Evolutionary conservation across 2,888 invertebrate species (phyloP).

Genomic region (Phalera bucephala): DNA sequence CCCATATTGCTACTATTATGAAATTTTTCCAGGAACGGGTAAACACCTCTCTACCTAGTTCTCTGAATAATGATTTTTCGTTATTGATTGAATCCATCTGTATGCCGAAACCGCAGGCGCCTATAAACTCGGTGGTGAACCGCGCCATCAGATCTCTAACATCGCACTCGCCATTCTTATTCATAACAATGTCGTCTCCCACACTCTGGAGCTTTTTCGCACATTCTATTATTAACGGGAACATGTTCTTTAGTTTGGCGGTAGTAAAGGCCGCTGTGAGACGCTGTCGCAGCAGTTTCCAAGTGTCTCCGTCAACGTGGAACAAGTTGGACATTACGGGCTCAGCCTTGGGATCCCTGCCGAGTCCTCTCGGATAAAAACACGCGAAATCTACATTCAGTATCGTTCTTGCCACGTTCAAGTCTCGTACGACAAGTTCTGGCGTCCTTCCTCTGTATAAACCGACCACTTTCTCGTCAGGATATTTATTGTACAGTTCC

Average conservation of each 20-base stretch:
- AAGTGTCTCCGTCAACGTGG: slow-evolving; percentile 54
- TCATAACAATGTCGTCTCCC: slow-evolving; percentile 35
- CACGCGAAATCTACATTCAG: slow-evolving; percentile 50
- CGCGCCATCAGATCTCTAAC: slow-evolving; percentile 55
- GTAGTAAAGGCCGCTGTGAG: slow-evolving; percentile 47
- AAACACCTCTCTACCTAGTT: too few relatives aligned
- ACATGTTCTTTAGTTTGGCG: slow-evolving; percentile 63
- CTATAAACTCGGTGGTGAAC: slow-evolving; percentile 59
- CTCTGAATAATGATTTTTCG: slow-evolving; percentile 17
- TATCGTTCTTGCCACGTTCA: slow-evolving; percentile 48
- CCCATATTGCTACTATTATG: too few relatives aligned
- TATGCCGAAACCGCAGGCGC: slow-evolving; percentile 59
- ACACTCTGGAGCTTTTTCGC: slow-evolving; percentile 50
- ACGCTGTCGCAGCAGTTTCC: slow-evolving; percentile 60
- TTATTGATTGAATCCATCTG: slow-evolving; percentile 49
- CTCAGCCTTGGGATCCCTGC: slow-evolving; percentile 42
- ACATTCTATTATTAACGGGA: slow-evolving; percentile 58
- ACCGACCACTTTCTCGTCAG: slow-evolving; percentile 55
- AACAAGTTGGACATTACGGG: slow-evolving; percentile 54
- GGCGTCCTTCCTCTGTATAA: slow-evolving; percentile 53
- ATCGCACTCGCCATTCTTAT: slow-evolving; percentile 25
- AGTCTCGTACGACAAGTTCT: slow-evolving; percentile 54
- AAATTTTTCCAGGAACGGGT: too few relatives aligned
- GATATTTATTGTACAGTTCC: slow-evolving; percentile 53
- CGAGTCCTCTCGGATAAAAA: slow-evolving; percentile 52